Conservation (phyloP, 1,140 invertebrate genomes). For the Drosophila mauritiana region DNA sequence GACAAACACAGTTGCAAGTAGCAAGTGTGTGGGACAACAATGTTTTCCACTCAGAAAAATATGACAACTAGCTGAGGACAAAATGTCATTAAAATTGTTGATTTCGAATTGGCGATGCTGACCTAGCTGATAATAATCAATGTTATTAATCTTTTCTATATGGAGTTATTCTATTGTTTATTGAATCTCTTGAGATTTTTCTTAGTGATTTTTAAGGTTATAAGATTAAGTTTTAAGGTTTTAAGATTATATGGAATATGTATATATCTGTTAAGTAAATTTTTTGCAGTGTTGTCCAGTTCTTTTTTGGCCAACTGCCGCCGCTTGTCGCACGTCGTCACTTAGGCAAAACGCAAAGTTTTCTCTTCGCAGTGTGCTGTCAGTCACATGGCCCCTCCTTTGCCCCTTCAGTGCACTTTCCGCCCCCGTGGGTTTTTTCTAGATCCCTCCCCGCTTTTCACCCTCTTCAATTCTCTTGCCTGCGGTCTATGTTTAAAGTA, state of each 20-base stretch:
- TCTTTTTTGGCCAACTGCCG: constrained; percentile 40
- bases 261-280: neutral
- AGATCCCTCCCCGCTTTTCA: neutral
- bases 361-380: constrained; percentile 49
- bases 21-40: neutral
- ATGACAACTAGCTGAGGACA: neutral
- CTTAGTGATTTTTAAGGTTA: too few species aligned
- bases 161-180: too few species aligned
- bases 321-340: constrained; percentile 79
- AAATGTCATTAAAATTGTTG: too few species aligned
- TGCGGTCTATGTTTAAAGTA: constrained; percentile 68
- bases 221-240: too few species aligned
- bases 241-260: too few species aligned
- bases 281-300: neutral
- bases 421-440: neutral
- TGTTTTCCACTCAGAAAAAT: constrained; percentile 1
- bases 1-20: constrained; percentile 8
- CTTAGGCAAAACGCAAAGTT: constrained; percentile 80
- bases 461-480: constrained; percentile 26
- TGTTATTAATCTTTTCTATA: too few species aligned
- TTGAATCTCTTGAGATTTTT: too few species aligned
- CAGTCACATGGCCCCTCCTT: constrained; percentile 22
- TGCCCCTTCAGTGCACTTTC: neutral
- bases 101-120: too few species aligned
- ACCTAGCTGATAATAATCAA: neutral